These are phyloP conservation scores for Bergia sp. DNA, from an alignment of 92 coral and sea anemone species.

Conservation along the genomic window DNA sequence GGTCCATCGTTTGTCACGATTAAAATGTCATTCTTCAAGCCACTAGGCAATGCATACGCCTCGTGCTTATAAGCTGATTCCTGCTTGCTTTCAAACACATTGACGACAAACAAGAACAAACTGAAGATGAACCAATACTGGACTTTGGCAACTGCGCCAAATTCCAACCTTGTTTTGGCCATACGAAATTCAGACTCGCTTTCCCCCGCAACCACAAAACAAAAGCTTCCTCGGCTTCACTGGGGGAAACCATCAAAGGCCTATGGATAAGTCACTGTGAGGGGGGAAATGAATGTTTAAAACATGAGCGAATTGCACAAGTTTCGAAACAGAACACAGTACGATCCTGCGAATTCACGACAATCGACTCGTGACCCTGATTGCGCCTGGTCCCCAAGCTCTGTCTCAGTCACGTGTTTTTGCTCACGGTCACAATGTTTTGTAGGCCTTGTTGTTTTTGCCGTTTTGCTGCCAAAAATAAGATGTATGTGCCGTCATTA, in stretches of 20 bases:
- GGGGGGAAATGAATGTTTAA: not conserved
- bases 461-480: not conserved
- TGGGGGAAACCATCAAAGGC: not conserved
- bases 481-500: constrained; percentile 52
- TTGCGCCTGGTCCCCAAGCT: constrained; percentile 23
- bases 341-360: not conserved
- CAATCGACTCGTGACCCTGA: not conserved
- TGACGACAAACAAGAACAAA: constrained; percentile 19
- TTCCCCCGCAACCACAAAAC: not conserved
- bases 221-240: not conserved
- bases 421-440: not conserved
- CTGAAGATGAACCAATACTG: constrained; percentile 29
- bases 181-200: not conserved
- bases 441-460: too few species aligned
- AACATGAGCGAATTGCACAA: not conserved
- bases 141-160: constrained; percentile 13
- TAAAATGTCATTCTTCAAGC: not conserved
- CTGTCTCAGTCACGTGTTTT: not conserved
- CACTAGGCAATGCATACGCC: not conserved
- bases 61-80: not conserved
- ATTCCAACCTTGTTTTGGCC: not conserved
- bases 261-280: not conserved
- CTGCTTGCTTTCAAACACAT: constrained; percentile 28
- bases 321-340: not conserved
- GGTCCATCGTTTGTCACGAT: constrained; percentile 25